phyloP scores from a whole-genome alignment of 2,888 invertebrate species.

The Argynnis bischoffii region DNA sequence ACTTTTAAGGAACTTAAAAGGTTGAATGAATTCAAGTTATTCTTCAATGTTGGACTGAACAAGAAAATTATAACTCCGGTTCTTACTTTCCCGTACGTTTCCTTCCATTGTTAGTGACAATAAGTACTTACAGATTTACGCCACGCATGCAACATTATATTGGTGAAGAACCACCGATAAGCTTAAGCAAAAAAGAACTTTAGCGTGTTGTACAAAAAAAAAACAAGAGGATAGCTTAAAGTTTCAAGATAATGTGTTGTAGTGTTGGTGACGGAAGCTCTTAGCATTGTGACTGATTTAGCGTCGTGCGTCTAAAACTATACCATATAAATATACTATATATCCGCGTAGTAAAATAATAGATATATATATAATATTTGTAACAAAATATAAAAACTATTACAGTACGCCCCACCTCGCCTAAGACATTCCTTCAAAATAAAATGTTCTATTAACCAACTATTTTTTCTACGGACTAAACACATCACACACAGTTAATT shows the following conservation, averaged over 20 bases:
- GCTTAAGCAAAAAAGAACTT: slow-evolving; percentile 50
- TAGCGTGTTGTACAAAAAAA: slow-evolving; percentile 36
- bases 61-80: background rate
- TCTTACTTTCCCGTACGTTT: slow-evolving; percentile 17
- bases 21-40: too few relatives aligned
- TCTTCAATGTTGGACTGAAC: too few relatives aligned
- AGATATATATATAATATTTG: slow-evolving; percentile 42
- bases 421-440: slow-evolving; percentile 72
- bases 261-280: slow-evolving; percentile 42
- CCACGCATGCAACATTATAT: slow-evolving; percentile 40
- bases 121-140: slow-evolving; percentile 39
- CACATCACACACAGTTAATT: slow-evolving; percentile 68
- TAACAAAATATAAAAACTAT: slow-evolving; percentile 49
- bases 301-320: slow-evolving; percentile 41
- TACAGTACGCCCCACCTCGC: slow-evolving; percentile 65
- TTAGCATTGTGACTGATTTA: slow-evolving; percentile 38
- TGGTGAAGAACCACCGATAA: slow-evolving; percentile 43
- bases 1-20: background rate
- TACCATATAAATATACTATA: slow-evolving; percentile 38
- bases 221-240: slow-evolving; percentile 38
- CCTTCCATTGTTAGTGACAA: slow-evolving; percentile 10
- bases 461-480: slow-evolving; percentile 55
- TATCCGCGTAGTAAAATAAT: slow-evolving; percentile 43
- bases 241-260: slow-evolving; percentile 35
- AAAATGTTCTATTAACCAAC: slow-evolving; percentile 50